Percentiles rank a stretch among this genome's conserved stretches.
Evolutionary conservation across 2,797 vertebrate species (phyloP).

Genomic region (Simalia tracyae): DNA sequence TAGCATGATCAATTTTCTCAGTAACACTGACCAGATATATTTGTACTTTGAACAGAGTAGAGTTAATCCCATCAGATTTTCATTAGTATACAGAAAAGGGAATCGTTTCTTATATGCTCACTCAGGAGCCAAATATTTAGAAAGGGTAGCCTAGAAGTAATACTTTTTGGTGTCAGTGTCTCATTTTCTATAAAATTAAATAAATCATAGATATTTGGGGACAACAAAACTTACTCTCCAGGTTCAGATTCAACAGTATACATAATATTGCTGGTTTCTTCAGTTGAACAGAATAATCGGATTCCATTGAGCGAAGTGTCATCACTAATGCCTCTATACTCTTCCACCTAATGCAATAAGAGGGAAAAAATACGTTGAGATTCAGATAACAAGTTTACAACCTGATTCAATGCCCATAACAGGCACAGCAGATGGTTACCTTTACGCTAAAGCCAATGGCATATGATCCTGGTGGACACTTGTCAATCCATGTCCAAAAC

Average conservation of each 20-base stretch:
- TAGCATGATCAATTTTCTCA: slow-evolving; percentile 26
- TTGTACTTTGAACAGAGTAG: background rate
- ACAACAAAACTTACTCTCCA: slow-evolving; percentile 62
- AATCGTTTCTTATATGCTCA: background rate
- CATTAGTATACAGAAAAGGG: background rate
- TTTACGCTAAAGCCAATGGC: slow-evolving; percentile 73
- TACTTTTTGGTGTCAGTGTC: slow-evolving; percentile 1
- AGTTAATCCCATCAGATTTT: background rate
- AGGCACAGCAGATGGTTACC: slow-evolving; percentile 54
- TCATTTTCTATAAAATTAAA: slow-evolving; percentile 24
- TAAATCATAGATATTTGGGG: slow-evolving; percentile 12
- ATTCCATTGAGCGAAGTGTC: slow-evolving; percentile 74
- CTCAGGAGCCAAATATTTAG: background rate
- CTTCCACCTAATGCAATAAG: slow-evolving; percentile 67
- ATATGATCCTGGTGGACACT: slow-evolving; percentile 72
- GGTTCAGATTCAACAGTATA: slow-evolving; percentile 62
- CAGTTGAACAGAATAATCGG: slow-evolving; percentile 73
- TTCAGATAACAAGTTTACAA: background rate
- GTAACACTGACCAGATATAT: background rate
- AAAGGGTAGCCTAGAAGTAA: background rate
- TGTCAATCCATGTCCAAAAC: slow-evolving; percentile 71
- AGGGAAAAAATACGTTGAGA: slow-evolving; percentile 10
- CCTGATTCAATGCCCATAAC: background rate
- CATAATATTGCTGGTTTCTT: slow-evolving; percentile 31
- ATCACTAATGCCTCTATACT: slow-evolving; percentile 60